phyloP scores from a whole-genome alignment of 2,888 invertebrate species.

The Tromatobia lineatoria region DNA sequence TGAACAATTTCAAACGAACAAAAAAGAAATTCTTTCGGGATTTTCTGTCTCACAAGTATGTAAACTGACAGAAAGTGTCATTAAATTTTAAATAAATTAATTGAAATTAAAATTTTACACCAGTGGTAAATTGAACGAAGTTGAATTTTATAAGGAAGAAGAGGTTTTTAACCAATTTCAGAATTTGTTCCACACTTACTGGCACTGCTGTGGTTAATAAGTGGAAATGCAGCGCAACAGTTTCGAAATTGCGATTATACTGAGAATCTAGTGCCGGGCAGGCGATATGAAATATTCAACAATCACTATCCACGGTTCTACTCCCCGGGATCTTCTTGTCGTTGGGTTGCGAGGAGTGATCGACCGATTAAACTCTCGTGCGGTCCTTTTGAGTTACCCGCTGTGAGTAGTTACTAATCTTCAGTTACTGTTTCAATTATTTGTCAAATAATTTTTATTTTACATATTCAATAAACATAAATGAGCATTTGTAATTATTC shows the following conservation, averaged over 20 bases:
- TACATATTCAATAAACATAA: neutral
- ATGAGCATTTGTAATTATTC: constrained; percentile 42
- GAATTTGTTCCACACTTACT: constrained; percentile 71
- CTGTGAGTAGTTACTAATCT: constrained; percentile 82
- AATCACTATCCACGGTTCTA: constrained; percentile 86
- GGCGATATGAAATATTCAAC: constrained; percentile 85
- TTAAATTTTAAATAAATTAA: too few species aligned
- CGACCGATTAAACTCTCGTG: constrained; percentile 84
- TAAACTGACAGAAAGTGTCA: too few species aligned
- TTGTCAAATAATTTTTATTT: neutral
- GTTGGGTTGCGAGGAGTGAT: constrained; percentile 87
- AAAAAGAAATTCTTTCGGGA: too few species aligned
- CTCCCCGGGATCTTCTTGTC: constrained; percentile 83
- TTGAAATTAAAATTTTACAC: neutral
- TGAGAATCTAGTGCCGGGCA: constrained; percentile 83
- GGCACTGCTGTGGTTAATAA: constrained; percentile 79
- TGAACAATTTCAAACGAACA: too few species aligned
- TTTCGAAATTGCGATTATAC: constrained; percentile 85
- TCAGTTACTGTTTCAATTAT: neutral
- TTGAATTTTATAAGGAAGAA: neutral
- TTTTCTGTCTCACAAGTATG: too few species aligned
- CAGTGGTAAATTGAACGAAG: neutral
- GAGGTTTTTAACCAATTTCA: constrained; percentile 64
- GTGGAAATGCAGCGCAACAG: constrained; percentile 79
- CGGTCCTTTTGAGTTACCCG: constrained; percentile 85